Percentiles rank a stretch among this genome's conserved stretches.
Evolutionary conservation across 2,888 invertebrate genomes (phyloP).

Genomic region (Limnephilus marmoratus): DNA sequence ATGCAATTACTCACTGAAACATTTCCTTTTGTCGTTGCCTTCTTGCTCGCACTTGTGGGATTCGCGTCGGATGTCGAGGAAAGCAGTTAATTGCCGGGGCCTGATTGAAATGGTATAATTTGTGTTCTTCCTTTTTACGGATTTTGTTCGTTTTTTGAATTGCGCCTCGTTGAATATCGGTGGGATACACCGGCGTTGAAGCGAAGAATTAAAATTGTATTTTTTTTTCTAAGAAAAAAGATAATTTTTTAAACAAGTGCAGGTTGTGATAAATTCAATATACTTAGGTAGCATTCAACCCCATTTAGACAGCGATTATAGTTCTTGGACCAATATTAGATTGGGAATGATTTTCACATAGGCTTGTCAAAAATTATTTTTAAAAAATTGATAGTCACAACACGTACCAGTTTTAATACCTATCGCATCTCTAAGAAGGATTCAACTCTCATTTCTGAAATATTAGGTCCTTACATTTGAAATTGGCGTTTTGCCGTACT

Average conservation of each 20-base stretch:
- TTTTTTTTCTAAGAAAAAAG: not conserved
- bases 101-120: slow-evolving; percentile 40
- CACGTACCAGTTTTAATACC: too few relatives aligned
- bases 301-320: not conserved
- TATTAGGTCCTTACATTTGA: too few relatives aligned
- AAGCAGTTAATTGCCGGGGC: not conserved
- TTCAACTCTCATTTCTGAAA: too few relatives aligned
- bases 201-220: not conserved
- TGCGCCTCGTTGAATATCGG: not conserved
- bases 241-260: not conserved
- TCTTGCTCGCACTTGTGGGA: slow-evolving; percentile 22
- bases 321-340: too few relatives aligned
- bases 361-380: too few relatives aligned
- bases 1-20: slow-evolving; percentile 31
- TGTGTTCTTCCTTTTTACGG: not conserved
- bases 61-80: not conserved
- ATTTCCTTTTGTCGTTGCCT: not conserved
- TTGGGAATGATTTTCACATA: too few relatives aligned
- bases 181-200: not conserved
- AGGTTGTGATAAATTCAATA: not conserved
- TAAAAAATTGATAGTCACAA: too few relatives aligned
- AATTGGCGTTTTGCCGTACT: too few relatives aligned
- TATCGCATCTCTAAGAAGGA: too few relatives aligned
- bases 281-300: not conserved
- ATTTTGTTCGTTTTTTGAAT: slow-evolving; percentile 2